Conservation (phyloP, 2,888 invertebrate genomes). For the Netelia melanura region DNA sequence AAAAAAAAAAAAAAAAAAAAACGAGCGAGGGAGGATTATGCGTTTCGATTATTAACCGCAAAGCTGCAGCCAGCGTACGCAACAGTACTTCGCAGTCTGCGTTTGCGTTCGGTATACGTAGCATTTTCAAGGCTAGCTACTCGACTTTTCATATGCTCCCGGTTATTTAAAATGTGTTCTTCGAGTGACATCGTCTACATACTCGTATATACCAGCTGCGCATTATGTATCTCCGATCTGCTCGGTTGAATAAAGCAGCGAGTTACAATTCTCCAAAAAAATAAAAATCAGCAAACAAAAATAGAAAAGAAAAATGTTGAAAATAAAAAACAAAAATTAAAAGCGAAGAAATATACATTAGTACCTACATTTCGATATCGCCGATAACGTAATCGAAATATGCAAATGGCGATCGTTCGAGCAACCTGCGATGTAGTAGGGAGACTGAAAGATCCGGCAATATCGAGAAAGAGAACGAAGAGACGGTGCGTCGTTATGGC, state of each 20-base stretch:
- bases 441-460: constrained; percentile 13
- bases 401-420: constrained; percentile 10
- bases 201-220: constrained; percentile 23
- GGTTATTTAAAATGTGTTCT: neutral
- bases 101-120: neutral
- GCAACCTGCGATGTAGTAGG: neutral
- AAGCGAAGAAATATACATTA: neutral
- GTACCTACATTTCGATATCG: neutral
- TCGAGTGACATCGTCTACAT: neutral
- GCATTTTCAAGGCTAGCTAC: constrained; percentile 46
- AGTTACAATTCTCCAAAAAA: neutral
- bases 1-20: constrained; percentile 2
- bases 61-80: constrained; percentile 8
- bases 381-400: neutral
- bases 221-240: constrained; percentile 52
- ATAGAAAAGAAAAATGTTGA: neutral
- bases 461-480: constrained; percentile 15
- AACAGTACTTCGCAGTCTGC: neutral
- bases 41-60: constrained; percentile 20
- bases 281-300: neutral
- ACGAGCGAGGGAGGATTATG: constrained; percentile 28
- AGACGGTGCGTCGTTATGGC: constrained; percentile 22
- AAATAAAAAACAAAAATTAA: too few species aligned
- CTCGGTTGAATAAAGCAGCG: constrained; percentile 23
- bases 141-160: constrained; percentile 27